Percentiles rank a stretch among this genome's conserved stretches.
Evolutionary conservation across 2,888 invertebrate genomes (phyloP).

Genomic region (Neoitamus cyanurus): DNA sequence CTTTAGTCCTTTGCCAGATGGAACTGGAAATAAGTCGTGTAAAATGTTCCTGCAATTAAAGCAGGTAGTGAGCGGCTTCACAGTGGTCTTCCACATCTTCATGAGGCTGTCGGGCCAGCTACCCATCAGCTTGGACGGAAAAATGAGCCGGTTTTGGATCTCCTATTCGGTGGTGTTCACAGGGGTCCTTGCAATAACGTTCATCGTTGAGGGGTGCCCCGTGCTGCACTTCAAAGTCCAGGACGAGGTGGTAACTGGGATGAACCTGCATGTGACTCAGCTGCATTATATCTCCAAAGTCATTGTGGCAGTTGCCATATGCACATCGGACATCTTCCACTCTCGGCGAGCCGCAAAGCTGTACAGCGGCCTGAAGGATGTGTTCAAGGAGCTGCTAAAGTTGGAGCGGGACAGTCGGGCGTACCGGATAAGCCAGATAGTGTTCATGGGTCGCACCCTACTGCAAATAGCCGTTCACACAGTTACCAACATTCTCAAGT

Average conservation of each 20-base stretch:
- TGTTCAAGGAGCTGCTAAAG: not conserved
- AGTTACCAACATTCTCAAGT: not conserved
- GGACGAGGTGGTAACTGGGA: not conserved
- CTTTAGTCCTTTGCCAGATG: not conserved
- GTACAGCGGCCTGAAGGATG: not conserved
- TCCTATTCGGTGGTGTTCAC: not conserved
- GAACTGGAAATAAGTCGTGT: not conserved
- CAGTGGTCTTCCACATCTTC: not conserved
- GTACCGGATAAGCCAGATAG: not conserved
- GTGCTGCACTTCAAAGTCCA: conserved; percentile 10
- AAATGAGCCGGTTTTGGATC: conserved; percentile 7
- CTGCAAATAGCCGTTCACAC: conserved; percentile 2
- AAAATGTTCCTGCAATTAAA: not conserved
- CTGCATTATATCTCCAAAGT: conserved; percentile 13
- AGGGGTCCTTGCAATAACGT: not conserved
- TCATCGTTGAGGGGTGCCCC: not conserved
- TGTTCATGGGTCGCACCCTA: not conserved
- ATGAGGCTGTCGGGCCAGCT: conserved; percentile 8
- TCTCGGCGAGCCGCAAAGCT: not conserved
- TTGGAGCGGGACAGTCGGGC: not conserved
- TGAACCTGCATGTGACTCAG: not conserved
- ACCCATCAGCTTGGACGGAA: not conserved
- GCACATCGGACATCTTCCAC: not conserved
- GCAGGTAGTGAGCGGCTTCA: not conserved
- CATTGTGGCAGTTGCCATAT: conserved; percentile 11